Conservation (phyloP, 2,797 vertebrate species). For the Hirundo rustica region DNA sequence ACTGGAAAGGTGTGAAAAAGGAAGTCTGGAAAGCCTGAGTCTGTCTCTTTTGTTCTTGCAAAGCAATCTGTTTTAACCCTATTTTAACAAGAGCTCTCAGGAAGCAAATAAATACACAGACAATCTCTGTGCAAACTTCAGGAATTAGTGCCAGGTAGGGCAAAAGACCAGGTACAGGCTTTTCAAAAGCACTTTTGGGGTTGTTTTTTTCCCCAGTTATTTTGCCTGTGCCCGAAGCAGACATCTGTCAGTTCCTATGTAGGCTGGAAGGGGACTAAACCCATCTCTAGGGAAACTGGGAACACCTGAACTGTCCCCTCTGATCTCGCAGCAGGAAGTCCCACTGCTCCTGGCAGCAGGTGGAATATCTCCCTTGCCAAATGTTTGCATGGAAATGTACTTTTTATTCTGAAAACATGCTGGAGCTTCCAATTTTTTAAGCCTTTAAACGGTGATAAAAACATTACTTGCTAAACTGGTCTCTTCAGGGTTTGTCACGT, state of each 20-base stretch:
- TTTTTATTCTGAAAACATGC: not conserved
- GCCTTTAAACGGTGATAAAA: not conserved
- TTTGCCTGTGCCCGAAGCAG: not conserved
- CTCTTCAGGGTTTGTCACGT: fast-evolving
- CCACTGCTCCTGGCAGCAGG: not conserved
- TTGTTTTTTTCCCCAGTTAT: not conserved
- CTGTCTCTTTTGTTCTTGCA: not conserved
- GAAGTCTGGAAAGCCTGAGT: not conserved
- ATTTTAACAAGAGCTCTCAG: not conserved
- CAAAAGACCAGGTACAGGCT: not conserved
- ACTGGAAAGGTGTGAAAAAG: not conserved
- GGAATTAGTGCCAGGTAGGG: not conserved
- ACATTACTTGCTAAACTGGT: not conserved
- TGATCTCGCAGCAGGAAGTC: not conserved
- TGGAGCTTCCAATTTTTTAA: not conserved
- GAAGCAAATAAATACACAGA: not conserved
- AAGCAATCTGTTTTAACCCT: not conserved
- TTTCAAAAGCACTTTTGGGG: not conserved
- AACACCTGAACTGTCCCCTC: not conserved
- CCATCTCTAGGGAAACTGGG: not conserved
- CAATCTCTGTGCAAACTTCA: no score
- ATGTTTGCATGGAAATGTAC: not conserved
- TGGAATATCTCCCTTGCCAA: not conserved
- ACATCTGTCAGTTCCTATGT: fast-evolving
- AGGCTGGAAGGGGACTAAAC: not conserved